Percentiles rank a stretch among this genome's conserved stretches.
phyloP scores from a whole-genome alignment of 2,888 invertebrate genomes.

The Xestoiulus laeticollis region DNA sequence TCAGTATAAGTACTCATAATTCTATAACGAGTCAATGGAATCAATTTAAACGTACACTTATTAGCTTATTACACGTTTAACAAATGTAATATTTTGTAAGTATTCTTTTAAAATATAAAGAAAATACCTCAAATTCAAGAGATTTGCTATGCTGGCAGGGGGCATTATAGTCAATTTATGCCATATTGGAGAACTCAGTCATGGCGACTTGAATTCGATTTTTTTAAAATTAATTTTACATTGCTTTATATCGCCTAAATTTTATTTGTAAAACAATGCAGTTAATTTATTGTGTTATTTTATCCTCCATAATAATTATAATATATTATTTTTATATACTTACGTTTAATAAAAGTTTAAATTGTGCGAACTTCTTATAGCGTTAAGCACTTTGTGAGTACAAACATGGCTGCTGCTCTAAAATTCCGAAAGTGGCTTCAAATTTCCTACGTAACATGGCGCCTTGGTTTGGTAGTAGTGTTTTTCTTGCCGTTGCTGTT shows the following conservation, averaged over 20 bases:
- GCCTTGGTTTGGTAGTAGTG: background rate
- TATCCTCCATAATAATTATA: no score
- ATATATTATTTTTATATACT: no score
- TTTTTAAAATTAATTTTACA: background rate
- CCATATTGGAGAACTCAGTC: background rate
- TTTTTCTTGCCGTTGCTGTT: conserved; percentile 5
- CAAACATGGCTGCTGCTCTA: no score
- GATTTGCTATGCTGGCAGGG: background rate
- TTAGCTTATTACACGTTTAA: background rate
- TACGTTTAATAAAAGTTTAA: no score
- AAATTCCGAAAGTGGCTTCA: background rate
- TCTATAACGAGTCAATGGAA: background rate
- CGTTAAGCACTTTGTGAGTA: no score
- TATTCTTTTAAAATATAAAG: background rate
- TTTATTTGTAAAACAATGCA: no score
- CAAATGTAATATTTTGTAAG: background rate
- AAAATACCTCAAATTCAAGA: background rate
- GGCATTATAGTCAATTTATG: background rate
- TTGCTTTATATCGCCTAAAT: no score
- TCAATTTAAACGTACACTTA: background rate
- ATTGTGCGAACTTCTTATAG: no score
- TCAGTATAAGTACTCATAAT: conserved; percentile 61
- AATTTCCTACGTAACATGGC: conserved; percentile 8
- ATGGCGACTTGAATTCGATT: background rate
- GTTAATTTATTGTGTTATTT: no score